Percentiles rank a stretch among this genome's conserved stretches.
These are phyloP conservation scores for Lates japonicus DNA, from an alignment of 2,797 vertebrate genomes.

Conservation along the genomic window DNA sequence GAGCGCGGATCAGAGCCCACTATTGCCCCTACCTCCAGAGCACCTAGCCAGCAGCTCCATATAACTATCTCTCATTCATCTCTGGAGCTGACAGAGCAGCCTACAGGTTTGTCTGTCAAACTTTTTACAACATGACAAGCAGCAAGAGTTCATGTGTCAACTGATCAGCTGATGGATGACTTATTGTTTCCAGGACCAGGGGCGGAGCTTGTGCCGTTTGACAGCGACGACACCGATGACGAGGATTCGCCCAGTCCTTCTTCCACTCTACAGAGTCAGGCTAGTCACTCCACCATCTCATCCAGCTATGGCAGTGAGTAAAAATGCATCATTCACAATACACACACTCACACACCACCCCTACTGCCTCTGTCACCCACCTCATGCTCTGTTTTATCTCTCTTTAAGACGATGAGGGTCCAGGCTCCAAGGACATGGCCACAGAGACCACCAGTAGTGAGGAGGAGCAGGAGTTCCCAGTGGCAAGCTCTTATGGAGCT, in stretches of 20 bases:
- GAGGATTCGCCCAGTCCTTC: conserved; percentile 98
- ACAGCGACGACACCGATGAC: conserved; percentile 96
- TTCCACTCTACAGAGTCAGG: conserved; percentile 96
- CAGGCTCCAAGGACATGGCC: conserved; percentile 91
- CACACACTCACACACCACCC: not conserved
- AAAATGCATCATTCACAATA: not conserved
- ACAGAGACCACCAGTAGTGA: conserved; percentile 97
- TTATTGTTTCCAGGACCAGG: conserved; percentile 72
- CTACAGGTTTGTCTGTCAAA: conserved; percentile 71
- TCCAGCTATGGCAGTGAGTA: conserved; percentile 97
- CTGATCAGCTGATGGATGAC: not conserved
- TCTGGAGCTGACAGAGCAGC: conserved; percentile 89
- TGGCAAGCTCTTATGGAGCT: conserved; percentile 83
- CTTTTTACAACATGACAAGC: not conserved
- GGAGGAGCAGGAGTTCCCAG: conserved; percentile 96
- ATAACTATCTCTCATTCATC: conserved; percentile 96
- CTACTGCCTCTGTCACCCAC: not conserved
- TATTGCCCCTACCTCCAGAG: conserved; percentile 50
- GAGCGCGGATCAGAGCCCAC: conserved; percentile 75
- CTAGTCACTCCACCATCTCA: conserved; percentile 97
- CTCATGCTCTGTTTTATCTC: not conserved
- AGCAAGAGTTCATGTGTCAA: not conserved
- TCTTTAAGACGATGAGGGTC: conserved; percentile 91
- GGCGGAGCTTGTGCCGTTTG: conserved; percentile 94
- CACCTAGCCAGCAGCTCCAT: conserved; percentile 90